Conservation (phyloP, 92 coral and sea anemone species). For the Bergia puertoricense region DNA sequence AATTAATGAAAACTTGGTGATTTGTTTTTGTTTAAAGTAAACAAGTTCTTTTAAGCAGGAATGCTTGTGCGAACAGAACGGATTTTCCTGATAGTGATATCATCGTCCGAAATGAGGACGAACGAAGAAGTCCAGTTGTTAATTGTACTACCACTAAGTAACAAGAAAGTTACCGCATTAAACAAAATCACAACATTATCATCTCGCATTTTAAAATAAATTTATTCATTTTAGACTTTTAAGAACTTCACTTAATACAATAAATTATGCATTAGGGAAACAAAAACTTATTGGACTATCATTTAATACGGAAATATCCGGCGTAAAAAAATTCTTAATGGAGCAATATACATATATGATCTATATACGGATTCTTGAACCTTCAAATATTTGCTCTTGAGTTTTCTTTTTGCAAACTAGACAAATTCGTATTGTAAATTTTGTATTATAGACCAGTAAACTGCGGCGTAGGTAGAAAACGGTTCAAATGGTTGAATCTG, state of each 20-base stretch:
- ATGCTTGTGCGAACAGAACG: not conserved
- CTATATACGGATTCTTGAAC: too few species aligned
- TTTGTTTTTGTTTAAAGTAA: conserved; percentile 13
- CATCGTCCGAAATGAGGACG: not conserved
- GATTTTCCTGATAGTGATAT: not conserved
- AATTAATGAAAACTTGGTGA: conserved; percentile 37
- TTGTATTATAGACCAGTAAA: not conserved
- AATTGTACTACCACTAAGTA: not conserved
- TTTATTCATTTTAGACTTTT: not conserved
- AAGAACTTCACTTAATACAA: not conserved
- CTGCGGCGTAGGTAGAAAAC: too few species aligned
- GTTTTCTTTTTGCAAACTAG: too few species aligned
- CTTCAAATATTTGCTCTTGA: too few species aligned
- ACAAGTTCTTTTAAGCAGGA: not conserved
- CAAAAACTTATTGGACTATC: not conserved
- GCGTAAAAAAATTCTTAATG: too few species aligned
- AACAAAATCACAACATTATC: not conserved
- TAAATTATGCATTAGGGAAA: conserved; percentile 17
- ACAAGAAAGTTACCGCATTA: not conserved
- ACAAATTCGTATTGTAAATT: not conserved
- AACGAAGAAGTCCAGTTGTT: not conserved
- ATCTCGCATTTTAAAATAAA: not conserved
- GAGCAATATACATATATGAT: too few species aligned
- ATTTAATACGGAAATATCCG: not conserved
- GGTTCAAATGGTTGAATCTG: too few species aligned